phyloP scores from a whole-genome alignment of 2,888 invertebrate genomes.

The Drosophila bunnanda region DNA sequence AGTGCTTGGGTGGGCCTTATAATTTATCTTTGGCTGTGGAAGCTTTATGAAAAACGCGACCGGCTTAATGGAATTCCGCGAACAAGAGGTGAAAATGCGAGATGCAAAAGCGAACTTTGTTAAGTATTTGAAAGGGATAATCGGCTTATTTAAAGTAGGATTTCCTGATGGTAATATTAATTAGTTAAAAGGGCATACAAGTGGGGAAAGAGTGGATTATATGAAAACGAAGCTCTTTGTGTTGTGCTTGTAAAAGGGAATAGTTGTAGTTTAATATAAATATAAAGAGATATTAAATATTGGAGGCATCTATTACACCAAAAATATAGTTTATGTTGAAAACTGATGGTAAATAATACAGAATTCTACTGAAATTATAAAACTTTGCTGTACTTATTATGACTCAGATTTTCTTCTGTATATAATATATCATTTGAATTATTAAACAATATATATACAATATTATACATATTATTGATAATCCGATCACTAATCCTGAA shows the following conservation, averaged over 20 bases:
- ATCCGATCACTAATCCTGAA: not conserved
- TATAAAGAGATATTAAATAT: not conserved
- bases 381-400: too few species aligned
- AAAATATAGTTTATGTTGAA: not conserved
- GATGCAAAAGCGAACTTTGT: not conserved
- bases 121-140: not conserved
- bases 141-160: not conserved
- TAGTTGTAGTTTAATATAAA: not conserved
- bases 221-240: not conserved
- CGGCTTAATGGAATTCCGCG: conserved; percentile 20
- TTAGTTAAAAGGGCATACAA: not conserved
- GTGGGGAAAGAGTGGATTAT: not conserved
- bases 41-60: conserved; percentile 22
- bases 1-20: conserved; percentile 4
- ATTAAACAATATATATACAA: not conserved
- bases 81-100: conserved; percentile 7
- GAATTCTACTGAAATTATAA: not conserved
- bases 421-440: not conserved
- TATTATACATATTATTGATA: not conserved
- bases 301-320: too few species aligned
- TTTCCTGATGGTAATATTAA: not conserved
- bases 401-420: not conserved
- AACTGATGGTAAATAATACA: not conserved
- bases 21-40: conserved; percentile 18
- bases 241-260: not conserved